A percentile compares a stretch with the other conserved stretches of the same genome.
Conservation (phyloP, 2,888 invertebrate genomes). For the Rotaria magnacalcarata region DNA sequence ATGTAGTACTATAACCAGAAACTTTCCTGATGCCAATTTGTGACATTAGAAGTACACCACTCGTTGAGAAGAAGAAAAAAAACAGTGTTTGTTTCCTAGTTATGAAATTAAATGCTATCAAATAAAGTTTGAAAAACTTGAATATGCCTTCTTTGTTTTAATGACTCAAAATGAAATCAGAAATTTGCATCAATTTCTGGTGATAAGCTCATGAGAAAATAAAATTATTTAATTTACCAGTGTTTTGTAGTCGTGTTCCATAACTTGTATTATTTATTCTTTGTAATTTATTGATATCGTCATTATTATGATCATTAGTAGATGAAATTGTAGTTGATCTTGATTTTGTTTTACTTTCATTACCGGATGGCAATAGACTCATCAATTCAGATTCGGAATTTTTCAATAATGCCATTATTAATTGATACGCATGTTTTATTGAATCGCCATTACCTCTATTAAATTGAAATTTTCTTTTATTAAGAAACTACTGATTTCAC, state of each 20-base stretch:
- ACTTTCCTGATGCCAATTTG: too few species aligned
- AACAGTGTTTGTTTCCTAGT: too few species aligned
- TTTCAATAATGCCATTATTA: slow-evolving; percentile 6
- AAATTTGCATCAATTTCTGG: too few species aligned
- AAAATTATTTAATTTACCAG: neutral
- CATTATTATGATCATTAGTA: neutral
- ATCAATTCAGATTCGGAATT: neutral
- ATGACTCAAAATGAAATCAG: too few species aligned
- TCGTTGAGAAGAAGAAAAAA: too few species aligned
- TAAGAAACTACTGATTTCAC: too few species aligned
- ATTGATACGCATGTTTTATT: slow-evolving; percentile 24
- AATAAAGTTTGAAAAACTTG: too few species aligned
- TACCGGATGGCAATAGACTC: neutral
- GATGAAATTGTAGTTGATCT: neutral
- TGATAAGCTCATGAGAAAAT: too few species aligned
- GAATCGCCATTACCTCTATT: slow-evolving; percentile 27
- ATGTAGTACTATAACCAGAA: too few species aligned
- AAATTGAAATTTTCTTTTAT: neutral
- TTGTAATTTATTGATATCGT: neutral
- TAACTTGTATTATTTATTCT: neutral
- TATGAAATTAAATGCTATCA: too few species aligned
- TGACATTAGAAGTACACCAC: too few species aligned
- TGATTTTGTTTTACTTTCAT: neutral
- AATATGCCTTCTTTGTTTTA: too few species aligned
- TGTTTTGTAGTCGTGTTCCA: neutral